Evolutionary conservation across 2,113 vertebrate genomes (phyloP), one percentile per base, ranked within the genome.

Genomic region (Pimephales promelas): DNA sequence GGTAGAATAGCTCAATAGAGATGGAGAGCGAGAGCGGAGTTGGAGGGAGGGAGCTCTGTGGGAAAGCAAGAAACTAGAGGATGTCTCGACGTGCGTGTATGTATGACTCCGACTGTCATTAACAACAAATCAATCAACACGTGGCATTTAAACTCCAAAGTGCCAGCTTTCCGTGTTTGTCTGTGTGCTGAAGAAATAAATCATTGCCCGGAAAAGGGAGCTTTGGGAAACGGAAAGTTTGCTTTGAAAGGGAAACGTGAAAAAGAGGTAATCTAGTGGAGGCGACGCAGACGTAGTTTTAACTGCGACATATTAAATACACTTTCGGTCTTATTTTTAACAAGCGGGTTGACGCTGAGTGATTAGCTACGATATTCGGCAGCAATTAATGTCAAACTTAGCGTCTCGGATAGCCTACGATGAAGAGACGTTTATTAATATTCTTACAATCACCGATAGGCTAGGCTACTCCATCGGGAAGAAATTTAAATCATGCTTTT

Each of bases 101-200:
- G 87, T 68, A 71, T 90, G 88, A 89, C 88, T 90, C 86, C 88
- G 89, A 88, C 91, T 94, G 90, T 94, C 93, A 92, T 89, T 91
- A 92, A 90, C 89, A 91, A 92, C 92, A 95, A 93, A 95, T 95
- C 94, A 93, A 94, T 91, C 90, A 93, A 92, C 94, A 92, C 79
- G 85, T 94, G 89, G 88, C 88, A 91, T 92, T 88, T 90, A 89
- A 91, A 92, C 88, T 92, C 84, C 83, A 90, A 87, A 88, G 85
- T 85, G 89, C 34, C 84, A 89, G 82, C 85, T 91, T 52, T 89
- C 62, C 72, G 79, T 64, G 83, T 83, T 87, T 86, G 73, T 64
- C 74, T 75, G 76, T 64, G 87, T 77, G 45, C 61, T 83, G 75
- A 72, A 83, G 87, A 88, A 90, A 88, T 90, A 91, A 89, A 92